These are phyloP conservation scores for Cassiopea andromeda DNA, from an alignment of 30 jellyfish, hydroid and myxozoan species.

Conservation along the genomic window DNA sequence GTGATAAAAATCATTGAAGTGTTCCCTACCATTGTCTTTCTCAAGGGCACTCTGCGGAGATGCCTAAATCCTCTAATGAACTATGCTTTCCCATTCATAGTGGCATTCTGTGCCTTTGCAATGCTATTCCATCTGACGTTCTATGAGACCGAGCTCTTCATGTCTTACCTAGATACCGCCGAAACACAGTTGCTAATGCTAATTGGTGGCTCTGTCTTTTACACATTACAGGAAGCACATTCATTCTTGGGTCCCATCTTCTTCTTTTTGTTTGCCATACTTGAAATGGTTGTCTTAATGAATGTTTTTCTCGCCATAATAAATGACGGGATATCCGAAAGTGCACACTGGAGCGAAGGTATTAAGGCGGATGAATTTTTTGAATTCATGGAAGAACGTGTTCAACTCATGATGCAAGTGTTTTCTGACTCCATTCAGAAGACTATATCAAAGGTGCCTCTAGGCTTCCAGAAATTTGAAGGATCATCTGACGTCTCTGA, in stretches of 20 bases:
- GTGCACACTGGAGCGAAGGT: slow-evolving; percentile 29
- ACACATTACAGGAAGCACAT: slow-evolving; percentile 20
- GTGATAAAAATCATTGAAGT: slow-evolving; percentile 36
- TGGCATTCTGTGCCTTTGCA: slow-evolving; percentile 51
- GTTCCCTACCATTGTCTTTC: slow-evolving; percentile 29
- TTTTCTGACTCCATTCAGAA: not conserved
- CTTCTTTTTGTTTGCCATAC: slow-evolving; percentile 41
- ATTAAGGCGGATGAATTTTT: slow-evolving; percentile 21
- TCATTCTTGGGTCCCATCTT: slow-evolving; percentile 60
- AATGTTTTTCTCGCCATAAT: slow-evolving; percentile 65
- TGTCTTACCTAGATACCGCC: slow-evolving; percentile 43
- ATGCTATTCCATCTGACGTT: slow-evolving; percentile 39
- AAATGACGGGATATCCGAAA: slow-evolving; percentile 49
- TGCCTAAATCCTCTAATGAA: slow-evolving; percentile 38
- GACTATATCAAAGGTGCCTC: not conserved
- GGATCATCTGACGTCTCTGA: not conserved
- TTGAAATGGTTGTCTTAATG: slow-evolving; percentile 45
- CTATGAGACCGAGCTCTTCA: slow-evolving; percentile 29
- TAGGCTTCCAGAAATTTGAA: not conserved
- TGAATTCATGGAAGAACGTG: slow-evolving; percentile 37
- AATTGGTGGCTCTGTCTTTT: slow-evolving; percentile 69
- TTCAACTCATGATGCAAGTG: not conserved
- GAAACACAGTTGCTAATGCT: slow-evolving; percentile 56
- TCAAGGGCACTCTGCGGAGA: slow-evolving; percentile 27
- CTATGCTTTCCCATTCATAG: slow-evolving; percentile 47